Percentiles rank a stretch among this genome's conserved stretches.
phyloP scores from a whole-genome alignment of 2,113 vertebrate species.

The Alaudala cheleensis region DNA sequence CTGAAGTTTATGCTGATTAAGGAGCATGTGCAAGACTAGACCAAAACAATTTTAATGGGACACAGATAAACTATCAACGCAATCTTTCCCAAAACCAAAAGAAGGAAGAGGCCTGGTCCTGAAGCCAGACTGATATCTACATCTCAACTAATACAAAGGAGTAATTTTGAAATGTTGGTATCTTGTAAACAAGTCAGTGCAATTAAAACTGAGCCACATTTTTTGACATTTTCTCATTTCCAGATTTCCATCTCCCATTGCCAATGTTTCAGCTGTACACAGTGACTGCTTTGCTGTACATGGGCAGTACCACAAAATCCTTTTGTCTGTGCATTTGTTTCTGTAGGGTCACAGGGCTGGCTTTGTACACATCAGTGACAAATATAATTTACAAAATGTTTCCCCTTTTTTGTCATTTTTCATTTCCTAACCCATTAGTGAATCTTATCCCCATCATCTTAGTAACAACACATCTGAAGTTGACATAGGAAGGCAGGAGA shows the following conservation, averaged over 20 bases:
- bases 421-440: background rate
- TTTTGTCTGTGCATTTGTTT: background rate
- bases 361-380: background rate
- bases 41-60: background rate
- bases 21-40: background rate
- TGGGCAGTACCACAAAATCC: background rate
- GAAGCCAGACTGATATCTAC: background rate
- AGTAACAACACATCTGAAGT: background rate
- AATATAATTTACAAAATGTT: background rate
- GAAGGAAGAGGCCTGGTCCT: background rate
- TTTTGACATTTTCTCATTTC: background rate
- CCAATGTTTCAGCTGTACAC: background rate
- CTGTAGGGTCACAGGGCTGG: background rate
- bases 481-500: background rate
- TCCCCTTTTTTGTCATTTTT: background rate
- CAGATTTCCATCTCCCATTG: background rate
- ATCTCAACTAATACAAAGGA: background rate
- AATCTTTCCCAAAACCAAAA: background rate
- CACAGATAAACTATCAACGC: background rate
- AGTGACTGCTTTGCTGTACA: background rate
- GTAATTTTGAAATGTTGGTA: background rate
- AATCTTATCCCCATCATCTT: background rate
- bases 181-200: background rate
- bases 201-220: background rate
- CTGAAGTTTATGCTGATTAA: background rate